Percentiles rank a stretch among this genome's conserved stretches.
phyloP scores from a whole-genome alignment of 2,113 vertebrate genomes.

The Mus musculus region DNA sequence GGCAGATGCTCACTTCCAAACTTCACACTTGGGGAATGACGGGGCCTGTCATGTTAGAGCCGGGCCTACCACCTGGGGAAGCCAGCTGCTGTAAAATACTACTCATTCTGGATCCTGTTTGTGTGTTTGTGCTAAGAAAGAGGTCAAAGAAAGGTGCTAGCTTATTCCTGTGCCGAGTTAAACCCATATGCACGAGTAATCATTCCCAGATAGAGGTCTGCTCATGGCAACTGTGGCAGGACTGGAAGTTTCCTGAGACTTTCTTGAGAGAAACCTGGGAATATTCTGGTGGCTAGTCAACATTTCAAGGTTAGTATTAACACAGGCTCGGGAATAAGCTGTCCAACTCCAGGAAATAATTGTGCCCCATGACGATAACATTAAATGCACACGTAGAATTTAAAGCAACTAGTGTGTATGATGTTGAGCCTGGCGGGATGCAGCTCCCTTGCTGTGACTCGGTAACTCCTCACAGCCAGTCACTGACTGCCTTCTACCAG shows the following conservation, averaged over 20 bases:
- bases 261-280: slow-evolving; percentile 20
- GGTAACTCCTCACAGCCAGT: slow-evolving; percentile 40
- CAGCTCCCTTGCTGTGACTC: background rate
- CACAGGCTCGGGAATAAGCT: slow-evolving; percentile 36
- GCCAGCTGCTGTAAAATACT: slow-evolving; percentile 86
- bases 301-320: slow-evolving; percentile 62
- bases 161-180: slow-evolving; percentile 83
- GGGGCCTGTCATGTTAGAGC: slow-evolving; percentile 81
- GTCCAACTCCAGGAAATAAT: background rate
- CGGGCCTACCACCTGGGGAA: slow-evolving; percentile 86
- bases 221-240: slow-evolving; percentile 56
- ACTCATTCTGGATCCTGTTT: slow-evolving; percentile 86
- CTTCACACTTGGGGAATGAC: slow-evolving; percentile 84
- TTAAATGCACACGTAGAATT: background rate
- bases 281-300: slow-evolving; percentile 10
- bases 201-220: slow-evolving; percentile 81
- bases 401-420: background rate
- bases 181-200: slow-evolving; percentile 81
- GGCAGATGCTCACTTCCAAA: slow-evolving; percentile 84
- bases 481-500: slow-evolving; percentile 47
- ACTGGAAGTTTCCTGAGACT: slow-evolving; percentile 64
- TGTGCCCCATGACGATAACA: background rate
- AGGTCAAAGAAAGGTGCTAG: slow-evolving; percentile 87
- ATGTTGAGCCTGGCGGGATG: slow-evolving; percentile 40
- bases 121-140: slow-evolving; percentile 84